phyloP scores from a whole-genome alignment of 2,113 vertebrate genomes.

The Albula goreensis region DNA sequence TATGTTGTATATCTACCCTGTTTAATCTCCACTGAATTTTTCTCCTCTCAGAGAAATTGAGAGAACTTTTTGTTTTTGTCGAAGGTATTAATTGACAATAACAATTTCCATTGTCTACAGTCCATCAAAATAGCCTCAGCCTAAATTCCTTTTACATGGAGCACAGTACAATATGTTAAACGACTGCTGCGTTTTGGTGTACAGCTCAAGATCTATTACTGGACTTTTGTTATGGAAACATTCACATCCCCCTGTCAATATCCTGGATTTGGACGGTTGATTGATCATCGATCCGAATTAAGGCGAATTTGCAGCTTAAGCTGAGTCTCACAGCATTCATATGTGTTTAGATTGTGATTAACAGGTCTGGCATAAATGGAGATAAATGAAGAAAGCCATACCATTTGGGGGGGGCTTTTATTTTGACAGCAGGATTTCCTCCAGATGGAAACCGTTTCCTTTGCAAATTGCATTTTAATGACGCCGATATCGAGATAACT shows the following conservation, averaged over 20 bases:
- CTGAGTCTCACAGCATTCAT: neutral
- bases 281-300: neutral
- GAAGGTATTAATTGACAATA: neutral
- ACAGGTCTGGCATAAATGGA: neutral
- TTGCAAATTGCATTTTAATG: constrained; percentile 28
- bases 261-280: neutral
- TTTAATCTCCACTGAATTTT: neutral
- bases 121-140: neutral
- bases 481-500: constrained; percentile 6
- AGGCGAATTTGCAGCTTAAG: neutral
- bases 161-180: neutral
- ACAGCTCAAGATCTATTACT: neutral
- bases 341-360: constrained; percentile 12
- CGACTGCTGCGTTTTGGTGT: constrained; percentile 4
- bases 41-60: neutral
- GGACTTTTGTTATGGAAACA: neutral
- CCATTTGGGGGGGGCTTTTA: constrained; percentile 14
- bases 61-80: neutral
- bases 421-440: constrained; percentile 17
- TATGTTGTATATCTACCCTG: neutral
- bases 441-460: neutral
- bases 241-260: neutral
- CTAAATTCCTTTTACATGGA: too few species aligned
- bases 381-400: constrained; percentile 19
- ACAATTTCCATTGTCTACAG: too few species aligned